Percentiles rank a stretch among this genome's conserved stretches.
These are phyloP conservation scores for Bombus sylvicola DNA, from an alignment of 1,140 invertebrate genomes.

Conservation along the genomic window DNA sequence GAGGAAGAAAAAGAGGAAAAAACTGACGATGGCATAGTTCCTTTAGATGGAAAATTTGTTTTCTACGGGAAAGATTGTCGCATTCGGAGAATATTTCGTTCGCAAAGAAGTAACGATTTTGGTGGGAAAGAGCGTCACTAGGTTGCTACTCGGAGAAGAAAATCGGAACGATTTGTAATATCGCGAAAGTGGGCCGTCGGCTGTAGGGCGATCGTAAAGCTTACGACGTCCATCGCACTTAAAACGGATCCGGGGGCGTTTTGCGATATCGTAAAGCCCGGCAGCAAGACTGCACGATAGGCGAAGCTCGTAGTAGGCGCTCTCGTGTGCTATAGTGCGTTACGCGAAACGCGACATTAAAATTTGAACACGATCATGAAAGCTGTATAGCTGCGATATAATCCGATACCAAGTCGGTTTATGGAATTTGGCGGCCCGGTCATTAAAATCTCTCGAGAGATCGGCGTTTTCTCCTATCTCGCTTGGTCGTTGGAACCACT, in stretches of 20 bases:
- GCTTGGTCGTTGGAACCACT: neutral
- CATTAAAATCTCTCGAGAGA: slow-evolving; percentile 67
- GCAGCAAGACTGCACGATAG: slow-evolving; percentile 22
- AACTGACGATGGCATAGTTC: neutral
- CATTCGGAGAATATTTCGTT: neutral
- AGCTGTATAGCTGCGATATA: slow-evolving; percentile 60
- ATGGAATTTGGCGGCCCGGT: slow-evolving; percentile 67
- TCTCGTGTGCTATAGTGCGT: slow-evolving; percentile 1
- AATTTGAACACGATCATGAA: slow-evolving; percentile 75
- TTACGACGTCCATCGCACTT: slow-evolving; percentile 66
- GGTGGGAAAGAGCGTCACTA: neutral
- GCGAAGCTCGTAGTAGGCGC: neutral
- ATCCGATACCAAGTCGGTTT: slow-evolving; percentile 51
- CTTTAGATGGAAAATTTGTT: slow-evolving; percentile 38
- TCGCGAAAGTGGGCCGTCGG: slow-evolving; percentile 53
- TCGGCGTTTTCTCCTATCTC: neutral
- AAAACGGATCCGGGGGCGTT: slow-evolving; percentile 59
- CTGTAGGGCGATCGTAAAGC: slow-evolving; percentile 67
- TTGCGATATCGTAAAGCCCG: slow-evolving; percentile 72
- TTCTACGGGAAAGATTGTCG: slow-evolving; percentile 17
- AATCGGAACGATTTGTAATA: slow-evolving; percentile 68
- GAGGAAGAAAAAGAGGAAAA: neutral
- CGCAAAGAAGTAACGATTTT: slow-evolving; percentile 12
- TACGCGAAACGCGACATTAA: slow-evolving; percentile 63
- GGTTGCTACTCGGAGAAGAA: slow-evolving; percentile 21